Evolutionary conservation across 2,888 invertebrate species (phyloP).

Genomic region (Anaspis maculata): DNA sequence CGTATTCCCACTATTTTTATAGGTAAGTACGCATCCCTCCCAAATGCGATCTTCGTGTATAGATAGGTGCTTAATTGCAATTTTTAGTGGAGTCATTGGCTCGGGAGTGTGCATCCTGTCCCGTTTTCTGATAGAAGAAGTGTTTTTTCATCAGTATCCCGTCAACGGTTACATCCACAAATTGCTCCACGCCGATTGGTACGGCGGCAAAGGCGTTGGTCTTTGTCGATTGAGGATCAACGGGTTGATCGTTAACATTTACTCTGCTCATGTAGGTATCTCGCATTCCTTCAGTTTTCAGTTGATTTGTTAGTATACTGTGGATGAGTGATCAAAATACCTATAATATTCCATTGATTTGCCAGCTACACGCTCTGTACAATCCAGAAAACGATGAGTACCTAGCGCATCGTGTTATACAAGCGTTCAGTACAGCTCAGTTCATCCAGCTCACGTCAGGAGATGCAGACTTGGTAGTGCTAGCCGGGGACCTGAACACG

Average conservation of each 20-base stretch:
- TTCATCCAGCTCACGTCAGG: slow-evolving; percentile 80
- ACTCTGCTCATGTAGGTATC: slow-evolving; percentile 91
- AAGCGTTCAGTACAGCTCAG: slow-evolving; percentile 92
- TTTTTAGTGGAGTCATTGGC: slow-evolving; percentile 78
- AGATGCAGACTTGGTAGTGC: slow-evolving; percentile 70
- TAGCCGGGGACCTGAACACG: slow-evolving; percentile 93
- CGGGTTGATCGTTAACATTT: slow-evolving; percentile 70
- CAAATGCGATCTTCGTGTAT: too few species aligned
- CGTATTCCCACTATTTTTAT: slow-evolving; percentile 87
- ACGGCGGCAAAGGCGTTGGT: slow-evolving; percentile 93
- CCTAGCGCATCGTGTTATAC: slow-evolving; percentile 82
- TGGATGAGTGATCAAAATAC: too few species aligned
- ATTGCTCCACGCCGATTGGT: slow-evolving; percentile 97
- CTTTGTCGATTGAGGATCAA: slow-evolving; percentile 65
- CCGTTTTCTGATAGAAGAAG: slow-evolving; percentile 73
- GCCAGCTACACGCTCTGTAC: slow-evolving; percentile 93
- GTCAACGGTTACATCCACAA: slow-evolving; percentile 97
- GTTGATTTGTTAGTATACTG: too few species aligned
- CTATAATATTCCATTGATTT: too few species aligned
- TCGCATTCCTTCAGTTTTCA: too few species aligned
- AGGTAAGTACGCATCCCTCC: slow-evolving; percentile 48
- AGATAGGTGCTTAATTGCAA: too few species aligned
- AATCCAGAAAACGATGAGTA: slow-evolving; percentile 78
- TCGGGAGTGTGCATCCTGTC: slow-evolving; percentile 86
- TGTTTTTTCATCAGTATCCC: slow-evolving; percentile 87